Base-by-base conservation (phyloP, 2,888 invertebrate genomes). In the Abrostola triplasia region DNA sequence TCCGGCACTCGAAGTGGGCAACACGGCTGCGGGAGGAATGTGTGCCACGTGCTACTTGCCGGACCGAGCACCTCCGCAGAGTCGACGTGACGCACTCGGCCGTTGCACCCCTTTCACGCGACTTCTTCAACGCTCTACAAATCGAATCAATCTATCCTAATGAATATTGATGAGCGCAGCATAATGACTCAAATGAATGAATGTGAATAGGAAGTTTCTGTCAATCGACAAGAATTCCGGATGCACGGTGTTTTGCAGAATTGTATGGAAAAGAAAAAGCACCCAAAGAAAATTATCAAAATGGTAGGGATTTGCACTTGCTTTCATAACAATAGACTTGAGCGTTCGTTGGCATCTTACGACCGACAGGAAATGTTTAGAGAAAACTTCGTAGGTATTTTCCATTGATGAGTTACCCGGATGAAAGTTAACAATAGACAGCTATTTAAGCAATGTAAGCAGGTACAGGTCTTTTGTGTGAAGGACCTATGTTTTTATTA, bases 71-170 rank as follows among this genome's bases (percentile, higher is more conserved):
- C 73, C 74, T 70, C 59, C 60, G 73, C 68, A 44, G 48, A 62
- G 70, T 71, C 77, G 69, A 70, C 79, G 78, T 87, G 84, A 85
- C 87, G 87, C 88, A 86, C 85, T 87, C 89, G 93, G 92, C 90
- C 94, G 85, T 92, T 92, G 92, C 93, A 93, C 94, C 92, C 92
- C 91, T 92, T 93, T 94, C 93, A 90, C 92, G 91, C 86, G 82
- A 86, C 62, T 83, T 79, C 88, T 91, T 88, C 86, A 90, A 92
- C 90, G 94, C 93, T 93, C 94, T 92, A 94, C 89, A 93, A 93
- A 94, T 87, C 87, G 83, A 88, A 87, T 90, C 90, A 85, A 89
- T 89, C 87, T 80, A 83, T 83, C 82, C 82, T 88, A 79, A 90
- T 91, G 84, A 87, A 91, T 91, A 91, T 91, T 89, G 77, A 90